Base-by-base conservation (phyloP, 2,888 invertebrate species). In the Caenorhabditis imperialis region DNA sequence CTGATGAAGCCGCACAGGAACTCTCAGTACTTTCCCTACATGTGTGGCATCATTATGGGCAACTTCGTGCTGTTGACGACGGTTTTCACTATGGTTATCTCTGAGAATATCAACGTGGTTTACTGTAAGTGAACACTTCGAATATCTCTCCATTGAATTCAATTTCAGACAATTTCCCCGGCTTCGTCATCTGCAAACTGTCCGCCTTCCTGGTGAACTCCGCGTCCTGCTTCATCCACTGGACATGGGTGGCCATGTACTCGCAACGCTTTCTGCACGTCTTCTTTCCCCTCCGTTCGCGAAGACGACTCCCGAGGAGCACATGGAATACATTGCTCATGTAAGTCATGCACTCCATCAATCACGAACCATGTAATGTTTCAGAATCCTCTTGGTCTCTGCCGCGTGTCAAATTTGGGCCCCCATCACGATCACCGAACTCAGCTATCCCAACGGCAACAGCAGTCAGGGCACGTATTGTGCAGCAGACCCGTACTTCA, bases 201-300 rank as follows among this genome's bases (percentile, higher is more conserved):
- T 70, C 57, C 12, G 48, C 65, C 1, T 79, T 77, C 63, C 58
- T 75, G 8, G 75, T 75, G n/a, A 75, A 79, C 45, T 69, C 69
- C 7, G 73, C 77, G 5, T 73, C 77, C 10, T 77, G 79, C 48
- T 77, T 77, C 60, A 73, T 71, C 25, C 79, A 79, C 67, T 79
- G 79, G 79, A 75, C 75, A 18, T 79, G 77, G 77, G 79, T 79
- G 33, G 71, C 63, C 23, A 77, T 79, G 79, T 79, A 65, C 30
- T 62, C 60, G 3, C 71, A 71, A 54, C 33, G 70, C n/a, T 70
- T 60, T 16, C 22, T 70, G 12, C 70, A 75, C 54, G 69, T 77
- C 33, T 76, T 76, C 42, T 72, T 72, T 12, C 67, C 67, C 3
- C 48, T 73, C 12, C 47, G 65, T 37, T 60, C 69, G 6, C 27